Conservation (phyloP, 35 echinoderm and acorn worm genomes). For the Heliocidaris erythrogramma region DNA sequence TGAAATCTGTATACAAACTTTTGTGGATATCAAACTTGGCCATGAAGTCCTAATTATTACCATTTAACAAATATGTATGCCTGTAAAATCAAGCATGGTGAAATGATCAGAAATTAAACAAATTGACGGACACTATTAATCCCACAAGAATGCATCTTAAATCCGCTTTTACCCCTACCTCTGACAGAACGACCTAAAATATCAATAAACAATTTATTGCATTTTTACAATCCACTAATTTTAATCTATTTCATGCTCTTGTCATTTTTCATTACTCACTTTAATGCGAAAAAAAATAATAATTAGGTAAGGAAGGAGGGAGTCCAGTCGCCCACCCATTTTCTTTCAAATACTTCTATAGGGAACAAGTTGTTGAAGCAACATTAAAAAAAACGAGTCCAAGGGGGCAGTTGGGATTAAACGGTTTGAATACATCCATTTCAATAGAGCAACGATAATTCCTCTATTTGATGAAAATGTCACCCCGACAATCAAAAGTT, state of each 20-base stretch:
- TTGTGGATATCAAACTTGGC: no score
- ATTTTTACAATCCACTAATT: not conserved
- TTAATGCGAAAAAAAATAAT: not conserved
- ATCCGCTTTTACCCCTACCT: not conserved
- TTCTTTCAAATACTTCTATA: not conserved
- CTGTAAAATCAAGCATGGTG: not conserved
- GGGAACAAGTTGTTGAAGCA: not conserved
- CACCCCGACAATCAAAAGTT: not conserved
- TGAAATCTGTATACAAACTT: no score
- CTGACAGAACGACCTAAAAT: not conserved
- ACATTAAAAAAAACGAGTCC: not conserved
- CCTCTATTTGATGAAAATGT: slow-evolving; percentile 12
- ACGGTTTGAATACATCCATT: slow-evolving; percentile 11
- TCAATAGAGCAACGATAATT: slow-evolving; percentile 4
- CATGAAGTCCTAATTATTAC: no score
- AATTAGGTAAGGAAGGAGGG: not conserved
- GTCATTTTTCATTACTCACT: not conserved
- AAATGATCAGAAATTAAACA: not conserved
- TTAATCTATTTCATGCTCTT: not conserved
- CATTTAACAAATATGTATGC: not conserved
- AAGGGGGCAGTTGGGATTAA: not conserved
- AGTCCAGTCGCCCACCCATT: not conserved
- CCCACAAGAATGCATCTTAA: not conserved
- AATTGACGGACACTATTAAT: not conserved
- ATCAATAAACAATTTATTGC: slow-evolving; percentile 14